Percentiles rank a stretch among this genome's conserved stretches.
These are phyloP conservation scores for Riparia riparia DNA, from an alignment of 2,113 vertebrate genomes.

Conservation along the genomic window DNA sequence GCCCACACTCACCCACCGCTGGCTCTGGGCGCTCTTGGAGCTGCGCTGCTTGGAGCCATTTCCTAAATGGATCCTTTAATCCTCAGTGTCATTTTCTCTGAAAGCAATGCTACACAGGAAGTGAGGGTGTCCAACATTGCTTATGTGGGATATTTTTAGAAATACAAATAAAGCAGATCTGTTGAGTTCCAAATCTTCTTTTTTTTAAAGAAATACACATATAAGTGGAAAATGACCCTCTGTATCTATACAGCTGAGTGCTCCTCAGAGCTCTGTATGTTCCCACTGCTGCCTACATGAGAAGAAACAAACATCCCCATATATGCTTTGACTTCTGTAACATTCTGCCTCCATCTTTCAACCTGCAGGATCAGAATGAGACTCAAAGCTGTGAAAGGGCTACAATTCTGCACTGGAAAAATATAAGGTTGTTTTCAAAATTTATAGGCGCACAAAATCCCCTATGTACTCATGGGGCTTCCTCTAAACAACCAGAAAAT, in stretches of 20 bases:
- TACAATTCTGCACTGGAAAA: neutral
- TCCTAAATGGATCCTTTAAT: neutral
- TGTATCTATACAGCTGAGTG: neutral
- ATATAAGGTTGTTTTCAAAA: neutral
- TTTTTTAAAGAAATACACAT: neutral
- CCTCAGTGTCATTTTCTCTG: neutral
- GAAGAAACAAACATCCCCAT: neutral
- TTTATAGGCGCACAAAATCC: neutral
- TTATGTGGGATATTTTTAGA: neutral
- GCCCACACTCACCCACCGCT: accelerated
- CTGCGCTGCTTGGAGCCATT: neutral
- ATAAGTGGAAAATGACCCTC: neutral
- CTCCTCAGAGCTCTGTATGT: neutral
- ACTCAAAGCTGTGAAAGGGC: neutral
- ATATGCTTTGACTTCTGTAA: neutral
- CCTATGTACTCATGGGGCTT: neutral
- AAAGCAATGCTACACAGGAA: neutral
- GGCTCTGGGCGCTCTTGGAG: neutral
- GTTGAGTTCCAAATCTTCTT: neutral
- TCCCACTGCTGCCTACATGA: neutral
- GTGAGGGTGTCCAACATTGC: neutral
- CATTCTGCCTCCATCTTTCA: neutral
- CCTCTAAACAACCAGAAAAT: neutral
- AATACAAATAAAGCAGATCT: neutral
- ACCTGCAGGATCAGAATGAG: neutral